Evolutionary conservation across 2,888 invertebrate genomes (phyloP).

Genomic region (Cheilosia pagana): DNA sequence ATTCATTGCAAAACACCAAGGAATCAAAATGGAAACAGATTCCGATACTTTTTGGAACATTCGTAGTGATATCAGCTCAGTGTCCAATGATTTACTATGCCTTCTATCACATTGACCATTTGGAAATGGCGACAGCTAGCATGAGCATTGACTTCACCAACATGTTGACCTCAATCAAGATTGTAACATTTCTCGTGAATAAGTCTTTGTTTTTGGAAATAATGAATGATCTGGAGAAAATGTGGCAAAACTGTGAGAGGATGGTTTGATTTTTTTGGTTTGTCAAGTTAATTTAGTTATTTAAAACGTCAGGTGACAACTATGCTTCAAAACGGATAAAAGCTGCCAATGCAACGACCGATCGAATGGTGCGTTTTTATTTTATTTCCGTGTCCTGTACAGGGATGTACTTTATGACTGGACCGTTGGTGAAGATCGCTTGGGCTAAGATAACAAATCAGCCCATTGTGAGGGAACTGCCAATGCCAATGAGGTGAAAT

Average conservation of each 20-base stretch:
- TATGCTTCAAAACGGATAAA: slow-evolving; percentile 73
- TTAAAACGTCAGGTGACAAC: slow-evolving; percentile 70
- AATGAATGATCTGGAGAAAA: slow-evolving; percentile 78
- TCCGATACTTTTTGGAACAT: slow-evolving; percentile 47
- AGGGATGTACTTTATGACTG: slow-evolving; percentile 80
- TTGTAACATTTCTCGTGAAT: slow-evolving; percentile 79
- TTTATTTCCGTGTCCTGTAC: slow-evolving; percentile 78
- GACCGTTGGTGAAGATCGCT: slow-evolving; percentile 78
- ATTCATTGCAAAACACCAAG: slow-evolving; percentile 37
- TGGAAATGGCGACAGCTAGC: slow-evolving; percentile 80
- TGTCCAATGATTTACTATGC: slow-evolving; percentile 79
- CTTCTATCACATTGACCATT: slow-evolving; percentile 78
- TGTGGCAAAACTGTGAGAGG: slow-evolving; percentile 78
- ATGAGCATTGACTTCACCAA: slow-evolving; percentile 80
- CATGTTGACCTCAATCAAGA: slow-evolving; percentile 79
- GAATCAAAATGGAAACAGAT: slow-evolving; percentile 30
- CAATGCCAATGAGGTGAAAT: slow-evolving; percentile 81
- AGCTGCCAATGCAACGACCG: slow-evolving; percentile 77
- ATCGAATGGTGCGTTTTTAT: slow-evolving; percentile 77
- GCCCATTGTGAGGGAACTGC: slow-evolving; percentile 76
- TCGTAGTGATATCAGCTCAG: slow-evolving; percentile 79
- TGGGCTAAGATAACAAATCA: slow-evolving; percentile 72
- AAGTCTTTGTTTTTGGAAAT: slow-evolving; percentile 78
- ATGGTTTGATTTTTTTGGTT: neutral
- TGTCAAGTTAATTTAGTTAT: neutral